Conservation (phyloP, 2,797 vertebrate genomes). For the Lepus oiostolus region DNA sequence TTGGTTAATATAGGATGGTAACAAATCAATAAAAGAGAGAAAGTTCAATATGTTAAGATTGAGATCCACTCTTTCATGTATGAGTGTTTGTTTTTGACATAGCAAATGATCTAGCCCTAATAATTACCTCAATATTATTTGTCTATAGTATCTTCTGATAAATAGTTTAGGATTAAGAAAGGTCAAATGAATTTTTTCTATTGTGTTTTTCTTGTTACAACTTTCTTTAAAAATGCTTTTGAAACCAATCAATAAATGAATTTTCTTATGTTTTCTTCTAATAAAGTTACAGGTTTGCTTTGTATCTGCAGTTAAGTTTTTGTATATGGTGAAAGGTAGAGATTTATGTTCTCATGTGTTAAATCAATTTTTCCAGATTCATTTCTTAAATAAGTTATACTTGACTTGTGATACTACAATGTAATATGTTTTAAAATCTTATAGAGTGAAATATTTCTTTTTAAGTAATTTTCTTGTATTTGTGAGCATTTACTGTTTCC, state of each 20-base stretch:
- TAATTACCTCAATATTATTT: not conserved
- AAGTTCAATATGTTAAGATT: not conserved
- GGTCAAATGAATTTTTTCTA: not conserved
- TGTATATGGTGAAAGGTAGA: not conserved
- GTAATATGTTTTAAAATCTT: not conserved
- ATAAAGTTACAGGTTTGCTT: not conserved
- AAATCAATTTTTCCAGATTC: not conserved
- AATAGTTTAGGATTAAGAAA: not conserved
- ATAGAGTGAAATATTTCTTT: not conserved
- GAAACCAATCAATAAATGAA: not conserved
- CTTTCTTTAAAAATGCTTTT: not conserved
- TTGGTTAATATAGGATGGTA: not conserved
- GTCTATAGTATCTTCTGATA: not conserved
- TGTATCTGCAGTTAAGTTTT: not conserved
- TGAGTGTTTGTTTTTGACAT: not conserved
- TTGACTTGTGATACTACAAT: not conserved
- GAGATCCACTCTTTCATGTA: not conserved
- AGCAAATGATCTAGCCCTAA: not conserved
- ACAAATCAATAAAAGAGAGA: not conserved
- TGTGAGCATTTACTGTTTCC: not conserved
- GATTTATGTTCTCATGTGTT: not conserved
- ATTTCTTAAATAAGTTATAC: not conserved
- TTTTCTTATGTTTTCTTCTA: conserved; percentile 7
- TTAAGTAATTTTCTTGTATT: not conserved
- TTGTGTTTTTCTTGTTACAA: not conserved